Evolutionary conservation across 2,113 vertebrate genomes (phyloP).

Genomic region (Ailurus styani): DNA sequence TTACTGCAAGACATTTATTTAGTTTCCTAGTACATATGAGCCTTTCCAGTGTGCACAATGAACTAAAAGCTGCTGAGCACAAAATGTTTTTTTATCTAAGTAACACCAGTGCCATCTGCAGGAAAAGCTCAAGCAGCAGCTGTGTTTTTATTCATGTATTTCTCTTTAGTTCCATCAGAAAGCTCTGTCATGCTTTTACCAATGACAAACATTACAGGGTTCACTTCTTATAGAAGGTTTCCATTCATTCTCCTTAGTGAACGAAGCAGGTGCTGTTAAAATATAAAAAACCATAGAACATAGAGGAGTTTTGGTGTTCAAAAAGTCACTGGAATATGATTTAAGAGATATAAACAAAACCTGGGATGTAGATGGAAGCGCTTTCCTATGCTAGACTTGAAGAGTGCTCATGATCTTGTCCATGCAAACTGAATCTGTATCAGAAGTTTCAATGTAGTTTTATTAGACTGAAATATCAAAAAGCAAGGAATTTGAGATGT

Average conservation of each 20-base stretch:
- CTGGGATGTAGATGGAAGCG: not conserved
- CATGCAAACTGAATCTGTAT: not conserved
- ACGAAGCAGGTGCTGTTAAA: not conserved
- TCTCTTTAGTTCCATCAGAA: not conserved
- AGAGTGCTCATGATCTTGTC: not conserved
- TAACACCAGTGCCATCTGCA: constrained; percentile 78
- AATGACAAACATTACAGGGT: constrained; percentile 16
- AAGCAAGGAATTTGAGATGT: not conserved
- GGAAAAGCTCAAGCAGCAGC: constrained; percentile 9
- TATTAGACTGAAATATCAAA: not conserved
- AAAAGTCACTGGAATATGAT: not conserved
- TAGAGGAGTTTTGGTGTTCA: not conserved
- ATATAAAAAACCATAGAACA: not conserved
- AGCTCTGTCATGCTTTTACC: not conserved
- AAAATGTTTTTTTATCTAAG: not conserved
- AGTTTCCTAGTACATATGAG: not conserved
- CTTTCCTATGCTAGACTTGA: not conserved
- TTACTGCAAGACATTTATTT: constrained; percentile 18
- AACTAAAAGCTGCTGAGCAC: not conserved
- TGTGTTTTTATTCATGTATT: not conserved
- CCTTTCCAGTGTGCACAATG: not conserved
- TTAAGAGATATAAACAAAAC: constrained; percentile 39
- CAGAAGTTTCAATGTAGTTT: not conserved
- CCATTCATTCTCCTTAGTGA: not conserved
- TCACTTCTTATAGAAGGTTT: not conserved